These are phyloP conservation scores for Polyommatus icarus DNA, from an alignment of 2,888 invertebrate genomes.

Conservation along the genomic window DNA sequence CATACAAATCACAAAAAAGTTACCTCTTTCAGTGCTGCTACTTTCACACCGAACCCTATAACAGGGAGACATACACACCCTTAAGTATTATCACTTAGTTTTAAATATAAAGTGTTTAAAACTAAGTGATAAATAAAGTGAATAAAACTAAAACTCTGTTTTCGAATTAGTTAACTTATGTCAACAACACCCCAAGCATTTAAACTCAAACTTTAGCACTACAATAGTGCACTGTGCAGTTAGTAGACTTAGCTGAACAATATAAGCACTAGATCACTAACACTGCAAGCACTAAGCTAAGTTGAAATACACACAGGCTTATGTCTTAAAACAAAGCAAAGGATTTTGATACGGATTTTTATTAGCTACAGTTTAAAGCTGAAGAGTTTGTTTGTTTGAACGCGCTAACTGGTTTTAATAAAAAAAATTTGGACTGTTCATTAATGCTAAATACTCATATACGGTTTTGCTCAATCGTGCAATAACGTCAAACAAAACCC, in stretches of 20 bases:
- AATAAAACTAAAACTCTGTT: background rate
- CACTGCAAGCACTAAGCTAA: background rate
- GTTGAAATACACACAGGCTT: background rate
- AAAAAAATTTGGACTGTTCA: no score
- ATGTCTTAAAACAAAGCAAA: background rate
- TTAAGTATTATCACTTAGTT: background rate
- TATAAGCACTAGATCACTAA: slow-evolving; percentile 5
- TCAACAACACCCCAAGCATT: background rate
- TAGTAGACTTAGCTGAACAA: background rate
- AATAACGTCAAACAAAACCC: no score
- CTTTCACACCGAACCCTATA: no score
- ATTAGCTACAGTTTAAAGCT: no score
- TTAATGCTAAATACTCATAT: no score
- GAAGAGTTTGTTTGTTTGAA: no score
- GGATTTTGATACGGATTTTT: no score
- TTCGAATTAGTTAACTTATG: background rate
- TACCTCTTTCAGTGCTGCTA: no score
- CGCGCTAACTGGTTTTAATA: no score
- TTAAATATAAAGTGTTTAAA: background rate
- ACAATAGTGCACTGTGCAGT: background rate
- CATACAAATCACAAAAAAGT: no score
- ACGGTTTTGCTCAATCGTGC: no score
- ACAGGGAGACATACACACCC: background rate
- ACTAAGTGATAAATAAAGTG: no score
- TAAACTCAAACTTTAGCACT: background rate